Evolutionary conservation across 1,140 invertebrate species (phyloP).

Genomic region (Hetaerina americana): DNA sequence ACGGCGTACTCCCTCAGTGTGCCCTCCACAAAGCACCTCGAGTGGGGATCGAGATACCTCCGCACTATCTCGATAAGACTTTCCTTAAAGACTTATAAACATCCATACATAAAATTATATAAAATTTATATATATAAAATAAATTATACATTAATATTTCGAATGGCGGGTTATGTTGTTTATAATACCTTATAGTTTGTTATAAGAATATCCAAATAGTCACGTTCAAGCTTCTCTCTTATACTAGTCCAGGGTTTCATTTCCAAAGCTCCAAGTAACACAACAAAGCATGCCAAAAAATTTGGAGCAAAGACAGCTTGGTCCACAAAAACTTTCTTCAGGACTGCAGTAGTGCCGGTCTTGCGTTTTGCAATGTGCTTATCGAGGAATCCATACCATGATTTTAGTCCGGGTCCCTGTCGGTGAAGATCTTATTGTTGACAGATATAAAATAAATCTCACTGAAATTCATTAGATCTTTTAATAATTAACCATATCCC

Average conservation of each 20-base stretch:
- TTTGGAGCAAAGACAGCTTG: constrained; percentile 53
- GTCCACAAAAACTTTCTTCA: constrained; percentile 64
- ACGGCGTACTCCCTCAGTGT: no score
- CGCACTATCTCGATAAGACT: no score
- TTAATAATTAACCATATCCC: no score
- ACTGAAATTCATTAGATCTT: no score
- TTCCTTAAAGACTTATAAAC: no score
- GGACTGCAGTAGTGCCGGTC: constrained; percentile 28
- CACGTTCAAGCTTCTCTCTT: constrained; percentile 39
- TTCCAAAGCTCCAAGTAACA: constrained; percentile 42
- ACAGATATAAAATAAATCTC: constrained; percentile 8
- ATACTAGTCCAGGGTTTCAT: constrained; percentile 38
- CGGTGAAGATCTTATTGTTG: constrained; percentile 20
- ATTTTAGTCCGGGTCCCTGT: constrained; percentile 53
- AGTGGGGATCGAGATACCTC: no score
- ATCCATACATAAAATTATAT: no score
- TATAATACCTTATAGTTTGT: constrained; percentile 64
- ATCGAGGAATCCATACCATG: constrained; percentile 57
- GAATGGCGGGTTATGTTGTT: no score
- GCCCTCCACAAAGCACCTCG: no score
- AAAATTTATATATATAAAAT: no score
- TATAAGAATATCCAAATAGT: constrained; percentile 53
- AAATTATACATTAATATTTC: no score
- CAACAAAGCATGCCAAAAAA: constrained; percentile 45
- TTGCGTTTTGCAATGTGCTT: constrained; percentile 38